Percentiles rank a stretch among this genome's conserved stretches.
phyloP scores from a whole-genome alignment of 2,888 invertebrate species.

The Leucophora obtusa region DNA sequence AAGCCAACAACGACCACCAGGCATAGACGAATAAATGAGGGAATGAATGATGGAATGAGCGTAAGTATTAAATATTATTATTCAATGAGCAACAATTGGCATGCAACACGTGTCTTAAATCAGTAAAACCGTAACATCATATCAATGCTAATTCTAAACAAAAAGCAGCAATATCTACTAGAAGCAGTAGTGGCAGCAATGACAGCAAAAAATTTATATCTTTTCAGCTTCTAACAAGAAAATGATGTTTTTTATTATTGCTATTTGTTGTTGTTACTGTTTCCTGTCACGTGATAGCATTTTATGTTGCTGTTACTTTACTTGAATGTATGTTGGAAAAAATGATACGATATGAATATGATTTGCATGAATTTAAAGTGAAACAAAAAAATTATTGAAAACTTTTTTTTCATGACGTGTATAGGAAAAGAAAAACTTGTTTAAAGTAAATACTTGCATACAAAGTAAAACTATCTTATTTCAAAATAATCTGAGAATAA shows the following conservation, averaged over 20 bases:
- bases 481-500: too few relatives aligned
- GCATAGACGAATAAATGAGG: neutral
- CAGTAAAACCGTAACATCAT: constrained; percentile 55
- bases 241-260: constrained; percentile 44
- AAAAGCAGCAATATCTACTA: neutral
- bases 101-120: constrained; percentile 62
- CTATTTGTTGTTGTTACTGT: constrained; percentile 39
- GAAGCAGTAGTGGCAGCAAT: constrained; percentile 13
- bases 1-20: constrained; percentile 21
- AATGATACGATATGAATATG: constrained; percentile 35
- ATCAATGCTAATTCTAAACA: constrained; percentile 51
- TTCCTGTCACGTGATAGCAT: constrained; percentile 60
- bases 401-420: neutral
- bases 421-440: neutral
- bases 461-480: too few relatives aligned
- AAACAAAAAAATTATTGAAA: constrained; percentile 3
- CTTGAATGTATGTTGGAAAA: constrained; percentile 20
- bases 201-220: constrained; percentile 12
- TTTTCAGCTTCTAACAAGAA: constrained; percentile 42
- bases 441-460: neutral
- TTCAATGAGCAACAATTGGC: constrained; percentile 61
- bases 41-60: neutral
- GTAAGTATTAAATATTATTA: constrained; percentile 40
- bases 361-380: constrained; percentile 55
- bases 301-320: constrained; percentile 22